Evolutionary conservation across 1,140 invertebrate species (phyloP).

Genomic region (Pemphigus obesinymphae): DNA sequence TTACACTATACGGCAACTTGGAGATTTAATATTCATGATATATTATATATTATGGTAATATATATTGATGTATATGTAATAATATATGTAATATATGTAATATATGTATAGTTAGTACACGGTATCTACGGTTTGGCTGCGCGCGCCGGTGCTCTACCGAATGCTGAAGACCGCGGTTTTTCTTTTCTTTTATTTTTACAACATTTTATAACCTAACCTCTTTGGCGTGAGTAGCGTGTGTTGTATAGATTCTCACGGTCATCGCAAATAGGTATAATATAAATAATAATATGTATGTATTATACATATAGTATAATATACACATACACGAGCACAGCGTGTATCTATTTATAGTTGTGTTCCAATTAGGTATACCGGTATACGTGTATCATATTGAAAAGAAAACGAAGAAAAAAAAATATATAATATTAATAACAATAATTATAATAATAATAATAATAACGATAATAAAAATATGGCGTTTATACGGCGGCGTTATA

Average conservation of each 20-base stretch:
- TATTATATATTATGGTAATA: neutral
- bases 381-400: neutral
- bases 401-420: neutral
- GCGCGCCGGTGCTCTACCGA: neutral
- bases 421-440: neutral
- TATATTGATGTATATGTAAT: neutral
- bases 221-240: neutral
- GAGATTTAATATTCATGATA: neutral
- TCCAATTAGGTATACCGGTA: neutral
- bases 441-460: conserved; percentile 13
- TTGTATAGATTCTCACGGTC: neutral
- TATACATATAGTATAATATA: too few species aligned
- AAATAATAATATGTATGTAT: too few species aligned
- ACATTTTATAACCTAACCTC: neutral
- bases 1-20: neutral
- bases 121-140: neutral
- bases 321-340: too few species aligned
- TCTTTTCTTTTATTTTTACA: too few species aligned
- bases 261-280: neutral
- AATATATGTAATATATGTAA: neutral
- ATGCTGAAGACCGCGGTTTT: neutral
- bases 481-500: neutral
- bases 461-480: neutral
- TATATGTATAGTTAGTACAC: too few species aligned
- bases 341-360: neutral